Base-by-base conservation (phyloP, 64 coral and sea anemone genomes). In the Stylophora pistillata region DNA sequence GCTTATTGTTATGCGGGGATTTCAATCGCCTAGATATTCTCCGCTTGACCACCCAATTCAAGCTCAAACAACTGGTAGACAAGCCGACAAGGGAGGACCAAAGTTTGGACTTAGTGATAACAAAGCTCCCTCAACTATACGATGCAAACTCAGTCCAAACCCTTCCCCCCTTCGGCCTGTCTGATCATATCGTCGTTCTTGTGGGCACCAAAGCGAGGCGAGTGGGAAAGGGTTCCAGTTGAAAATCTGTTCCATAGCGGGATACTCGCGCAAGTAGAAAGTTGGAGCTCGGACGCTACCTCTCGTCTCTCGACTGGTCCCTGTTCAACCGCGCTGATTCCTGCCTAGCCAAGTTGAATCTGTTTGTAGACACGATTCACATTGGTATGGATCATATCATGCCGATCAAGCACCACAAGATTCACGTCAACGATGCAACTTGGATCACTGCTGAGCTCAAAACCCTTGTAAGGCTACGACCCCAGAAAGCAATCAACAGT, bases 371-470 rank as follows among this genome's bases (percentile, higher is more conserved):
- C 37, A 41, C 6, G 6, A 41, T 41, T 41, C 37, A 41, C 2
- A 41, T 41, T 41, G 37, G 37, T 41, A 41, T 41, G 37, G 37
- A 41, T 41, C 37, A 41, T 6, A 41, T 41, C 37, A 41, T 41
- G 56, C 62, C 56, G 27, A n/a, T 85, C 23, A 65, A 64, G 56
- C 29, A 47, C 12, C 1, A 15, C 29, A 86, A 73, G 32, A 72
- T 73, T 30, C 85, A 86, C 55, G 28, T 57, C 14, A 83, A 82
- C 20, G 76, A 83, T 73, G 76, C 76, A 23, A 77, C 88, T 15
- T 90, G 88, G 78, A 59, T 90, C 18, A 72, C 88, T 4, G 30
- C 88, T 18, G 65, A 90, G 37, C 73, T 90, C 10, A 89, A 79
- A 65, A 70, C 64, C 21, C 74, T 89, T 11, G 69, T 89, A 16